These are phyloP conservation scores for Lonchura striata DNA, from an alignment of 2,113 vertebrate genomes.

Conservation along the genomic window DNA sequence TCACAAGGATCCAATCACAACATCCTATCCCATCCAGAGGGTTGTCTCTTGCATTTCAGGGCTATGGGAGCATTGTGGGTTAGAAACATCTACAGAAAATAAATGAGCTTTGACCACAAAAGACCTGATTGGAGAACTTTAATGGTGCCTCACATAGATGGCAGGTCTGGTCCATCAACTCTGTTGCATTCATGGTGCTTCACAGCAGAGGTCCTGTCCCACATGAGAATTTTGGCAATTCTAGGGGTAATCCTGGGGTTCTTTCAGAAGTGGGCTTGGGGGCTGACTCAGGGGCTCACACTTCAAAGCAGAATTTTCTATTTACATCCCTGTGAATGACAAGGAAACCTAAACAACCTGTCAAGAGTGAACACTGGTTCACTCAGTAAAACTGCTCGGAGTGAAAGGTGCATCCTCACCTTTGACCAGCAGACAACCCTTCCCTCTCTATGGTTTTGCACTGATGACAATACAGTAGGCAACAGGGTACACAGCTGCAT, in stretches of 20 bases:
- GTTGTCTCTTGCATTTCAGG: background rate
- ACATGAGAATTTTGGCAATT: background rate
- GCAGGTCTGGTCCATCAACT: background rate
- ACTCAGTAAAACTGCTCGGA: background rate
- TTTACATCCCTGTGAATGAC: background rate
- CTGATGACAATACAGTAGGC: background rate
- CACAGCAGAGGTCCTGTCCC: background rate
- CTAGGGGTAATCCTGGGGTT: background rate
- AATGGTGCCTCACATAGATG: background rate
- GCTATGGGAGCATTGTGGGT: background rate
- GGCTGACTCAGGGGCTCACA: background rate
- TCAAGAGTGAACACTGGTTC: background rate
- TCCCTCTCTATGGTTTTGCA: background rate
- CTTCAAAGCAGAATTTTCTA: background rate
- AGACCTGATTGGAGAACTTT: background rate
- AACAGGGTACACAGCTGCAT: background rate
- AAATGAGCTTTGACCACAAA: background rate
- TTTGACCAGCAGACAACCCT: background rate
- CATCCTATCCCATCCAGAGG: background rate
- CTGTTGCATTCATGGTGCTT: background rate
- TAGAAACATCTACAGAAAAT: background rate
- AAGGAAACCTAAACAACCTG: background rate
- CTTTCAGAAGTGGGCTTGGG: background rate
- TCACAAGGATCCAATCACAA: rapidly evolving
- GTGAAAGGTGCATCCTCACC: background rate